phyloP scores from a whole-genome alignment of 2,888 invertebrate species.

The Ommatoiulus sabulosus region DNA sequence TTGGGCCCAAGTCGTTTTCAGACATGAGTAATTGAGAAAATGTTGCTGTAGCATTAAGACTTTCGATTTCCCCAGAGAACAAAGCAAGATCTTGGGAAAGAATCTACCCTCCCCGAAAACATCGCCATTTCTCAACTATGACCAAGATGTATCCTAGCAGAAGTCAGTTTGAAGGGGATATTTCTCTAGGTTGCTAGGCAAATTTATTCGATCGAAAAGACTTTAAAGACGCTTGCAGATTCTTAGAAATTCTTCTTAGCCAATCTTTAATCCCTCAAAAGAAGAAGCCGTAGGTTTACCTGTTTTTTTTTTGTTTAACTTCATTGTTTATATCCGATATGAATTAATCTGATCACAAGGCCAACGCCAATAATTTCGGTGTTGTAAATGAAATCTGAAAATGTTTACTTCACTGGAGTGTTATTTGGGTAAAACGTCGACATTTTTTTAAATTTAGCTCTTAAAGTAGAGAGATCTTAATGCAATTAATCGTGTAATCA shows the following conservation, averaged over 20 bases:
- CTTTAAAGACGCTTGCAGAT: neutral
- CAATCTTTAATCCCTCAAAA: neutral
- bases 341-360: too few relatives aligned
- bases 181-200: neutral
- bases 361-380: too few relatives aligned
- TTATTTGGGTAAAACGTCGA: too few relatives aligned
- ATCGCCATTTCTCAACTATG: neutral
- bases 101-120: neutral
- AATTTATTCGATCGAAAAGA: neutral
- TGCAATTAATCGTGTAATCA: too few relatives aligned
- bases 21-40: constrained; percentile 7
- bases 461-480: too few relatives aligned
- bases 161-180: constrained; percentile 21
- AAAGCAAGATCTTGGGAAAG: neutral
- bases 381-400: too few relatives aligned
- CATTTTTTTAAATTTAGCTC: too few relatives aligned
- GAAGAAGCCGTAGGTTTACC: neutral
- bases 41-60: neutral
- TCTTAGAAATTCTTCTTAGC: neutral
- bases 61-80: constrained; percentile 16
- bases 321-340: too few relatives aligned
- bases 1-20: constrained; percentile 29
- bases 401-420: too few relatives aligned
- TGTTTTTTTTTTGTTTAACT: too few relatives aligned
- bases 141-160: neutral